These are phyloP conservation scores for Amphilophus citrinellus DNA, from an alignment of 2,113 vertebrate species.

Conservation along the genomic window DNA sequence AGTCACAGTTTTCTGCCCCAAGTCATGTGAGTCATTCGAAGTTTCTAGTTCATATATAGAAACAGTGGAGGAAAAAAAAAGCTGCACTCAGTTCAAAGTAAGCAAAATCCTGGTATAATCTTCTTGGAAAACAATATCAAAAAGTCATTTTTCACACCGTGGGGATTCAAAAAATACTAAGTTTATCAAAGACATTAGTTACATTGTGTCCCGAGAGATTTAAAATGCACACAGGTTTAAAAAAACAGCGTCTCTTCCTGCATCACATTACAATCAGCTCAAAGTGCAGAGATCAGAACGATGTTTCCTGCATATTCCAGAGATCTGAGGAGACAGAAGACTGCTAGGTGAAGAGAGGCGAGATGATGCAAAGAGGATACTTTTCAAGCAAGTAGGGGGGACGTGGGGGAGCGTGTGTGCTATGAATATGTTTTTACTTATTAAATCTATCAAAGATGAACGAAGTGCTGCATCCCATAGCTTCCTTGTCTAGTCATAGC, in stretches of 20 bases:
- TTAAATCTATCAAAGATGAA: conserved; percentile 46
- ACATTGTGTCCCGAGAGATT: conserved; percentile 21
- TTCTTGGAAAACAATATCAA: conserved; percentile 29
- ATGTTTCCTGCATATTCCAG: conserved; percentile 22
- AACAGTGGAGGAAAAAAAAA: not conserved
- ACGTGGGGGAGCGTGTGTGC: not conserved
- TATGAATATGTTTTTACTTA: conserved; percentile 38
- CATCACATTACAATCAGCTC: conserved; percentile 37
- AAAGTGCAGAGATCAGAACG: conserved; percentile 45
- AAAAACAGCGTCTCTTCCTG: conserved; percentile 10
- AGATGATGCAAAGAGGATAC: conserved; percentile 57
- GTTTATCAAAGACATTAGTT: conserved; percentile 35
- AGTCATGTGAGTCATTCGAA: conserved; percentile 28
- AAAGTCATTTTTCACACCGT: not conserved
- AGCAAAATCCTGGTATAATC: not conserved
- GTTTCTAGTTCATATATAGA: conserved; percentile 18
- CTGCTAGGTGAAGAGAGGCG: conserved; percentile 30
- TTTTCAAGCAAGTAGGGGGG: conserved; percentile 37
- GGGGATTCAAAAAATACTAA: conserved; percentile 4
- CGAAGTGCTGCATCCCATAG: conserved; percentile 22
- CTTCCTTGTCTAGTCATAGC: not conserved
- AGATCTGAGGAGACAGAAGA: conserved; percentile 52
- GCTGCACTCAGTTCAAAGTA: conserved; percentile 19
- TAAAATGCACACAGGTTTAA: not conserved
- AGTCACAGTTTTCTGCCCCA: conserved; percentile 9